Evolutionary conservation across 1,140 invertebrate genomes (phyloP).

Genomic region (Sycophila sp.): DNA sequence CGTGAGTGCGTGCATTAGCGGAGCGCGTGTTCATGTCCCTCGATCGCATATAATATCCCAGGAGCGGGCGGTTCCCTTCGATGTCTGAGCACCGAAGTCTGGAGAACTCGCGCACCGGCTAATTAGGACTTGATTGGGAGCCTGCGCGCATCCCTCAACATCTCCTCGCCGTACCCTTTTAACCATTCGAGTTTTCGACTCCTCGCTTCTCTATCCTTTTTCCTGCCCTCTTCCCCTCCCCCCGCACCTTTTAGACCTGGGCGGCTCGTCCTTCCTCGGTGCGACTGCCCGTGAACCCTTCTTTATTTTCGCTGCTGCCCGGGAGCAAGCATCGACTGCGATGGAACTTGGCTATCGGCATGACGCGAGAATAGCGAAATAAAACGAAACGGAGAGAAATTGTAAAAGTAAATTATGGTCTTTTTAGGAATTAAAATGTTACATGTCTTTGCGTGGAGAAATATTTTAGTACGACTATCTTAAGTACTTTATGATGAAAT

Average conservation of each 20-base stretch:
- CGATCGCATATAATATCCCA: slow-evolving; percentile 23
- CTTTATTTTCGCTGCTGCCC: neutral
- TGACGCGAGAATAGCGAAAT: too few relatives aligned
- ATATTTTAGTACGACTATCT: too few relatives aligned
- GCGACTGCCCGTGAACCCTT: neutral
- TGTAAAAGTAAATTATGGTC: too few relatives aligned
- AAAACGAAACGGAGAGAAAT: too few relatives aligned
- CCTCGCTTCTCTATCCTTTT: slow-evolving; percentile 5
- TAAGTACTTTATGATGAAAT: too few relatives aligned
- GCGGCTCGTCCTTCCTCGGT: neutral
- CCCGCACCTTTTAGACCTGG: neutral
- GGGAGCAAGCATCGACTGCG: neutral
- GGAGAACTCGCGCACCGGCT: slow-evolving; percentile 43
- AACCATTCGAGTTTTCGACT: slow-evolving; percentile 27
- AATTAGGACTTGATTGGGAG: slow-evolving; percentile 60
- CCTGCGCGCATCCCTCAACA: slow-evolving; percentile 37
- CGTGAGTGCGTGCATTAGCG: neutral
- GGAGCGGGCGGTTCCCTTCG: slow-evolving; percentile 2
- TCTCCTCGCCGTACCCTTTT: slow-evolving; percentile 27
- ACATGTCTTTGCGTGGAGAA: too few relatives aligned
- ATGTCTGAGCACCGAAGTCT: neutral
- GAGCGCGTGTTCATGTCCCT: neutral
- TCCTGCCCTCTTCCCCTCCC: slow-evolving; percentile 2
- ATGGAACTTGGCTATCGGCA: neutral
- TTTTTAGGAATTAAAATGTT: too few relatives aligned